Base-by-base conservation (phyloP, 2,888 invertebrate species). In the Eupithecia inturbata region DNA sequence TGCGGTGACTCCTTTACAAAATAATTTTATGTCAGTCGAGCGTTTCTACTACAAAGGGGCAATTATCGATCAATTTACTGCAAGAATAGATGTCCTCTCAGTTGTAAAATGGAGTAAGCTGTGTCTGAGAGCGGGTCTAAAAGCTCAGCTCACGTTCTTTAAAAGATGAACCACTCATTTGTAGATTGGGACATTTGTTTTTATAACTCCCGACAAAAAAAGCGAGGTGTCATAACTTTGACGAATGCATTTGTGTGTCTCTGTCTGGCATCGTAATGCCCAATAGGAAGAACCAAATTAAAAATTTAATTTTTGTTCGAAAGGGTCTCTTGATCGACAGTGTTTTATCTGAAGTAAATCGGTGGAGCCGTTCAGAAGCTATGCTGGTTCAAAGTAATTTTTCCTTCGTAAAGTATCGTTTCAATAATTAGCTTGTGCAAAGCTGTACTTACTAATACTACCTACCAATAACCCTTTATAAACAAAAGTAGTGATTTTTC, bases 31-130 rank as follows among this genome's bases (percentile, higher is more conserved):
- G 57, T 67, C 57, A 36, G 49, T 49, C 45, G 60, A 39, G 45
- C 64, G 60, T 73, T 63, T 57, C 49, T 67, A 62, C 72, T 53
- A 76, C 76, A 76, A 76, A 73, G 71, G 19, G 57, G 45, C 71
- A 76, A 73, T 76, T 73, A 71, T 69, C 53, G 71, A 63, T 12
- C 57, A 57, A 57, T 57, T 57, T 57, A 26, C 57, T 26, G 26
- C 36, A 62, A 70, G 63, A 76, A 62, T 57, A 62, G 62, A 19
- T 12, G 62, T 62, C 31, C 67, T 45, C 49, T 74, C 64, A 66
- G 45, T 33, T 19, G 62, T 57, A 19, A 31, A 62, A 62, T n/a
- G 31, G 62, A 62, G 62, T 31, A 31, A 31, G 62, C 16, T 16
- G 28, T 31, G 62, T 62, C 36, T 36, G 33, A 33, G 33, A 33